Percentiles rank a stretch among this genome's conserved stretches.
These are phyloP conservation scores for Atta cephalotes DNA, from an alignment of 1,140 invertebrate genomes.

Conservation along the genomic window DNA sequence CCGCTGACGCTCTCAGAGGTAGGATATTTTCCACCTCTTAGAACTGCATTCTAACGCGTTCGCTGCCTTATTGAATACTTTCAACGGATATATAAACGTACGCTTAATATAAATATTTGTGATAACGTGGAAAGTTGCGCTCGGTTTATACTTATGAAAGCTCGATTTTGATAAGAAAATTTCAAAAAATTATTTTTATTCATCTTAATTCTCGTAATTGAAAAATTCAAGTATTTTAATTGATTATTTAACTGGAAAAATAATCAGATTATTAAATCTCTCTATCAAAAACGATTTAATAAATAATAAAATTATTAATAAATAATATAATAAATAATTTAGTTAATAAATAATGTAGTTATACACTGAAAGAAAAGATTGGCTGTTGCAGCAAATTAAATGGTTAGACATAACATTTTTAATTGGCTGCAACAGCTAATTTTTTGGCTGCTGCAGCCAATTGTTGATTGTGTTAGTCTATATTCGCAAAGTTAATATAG, in stretches of 20 bases:
- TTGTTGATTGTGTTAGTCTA: too few species aligned
- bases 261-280: not conserved
- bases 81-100: not conserved
- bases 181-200: too few species aligned
- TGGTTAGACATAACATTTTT: too few species aligned
- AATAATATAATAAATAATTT: not conserved
- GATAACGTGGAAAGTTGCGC: not conserved
- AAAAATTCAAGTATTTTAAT: not conserved
- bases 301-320: not conserved
- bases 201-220: too few species aligned
- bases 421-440: too few species aligned
- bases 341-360: too few species aligned
- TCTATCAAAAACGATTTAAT: not conserved
- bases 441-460: too few species aligned
- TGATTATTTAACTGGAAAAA: not conserved
- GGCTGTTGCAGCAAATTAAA: too few species aligned
- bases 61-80: not conserved
- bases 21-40: conserved; percentile 71
- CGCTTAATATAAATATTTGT: not conserved
- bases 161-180: not conserved
- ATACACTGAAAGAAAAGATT: too few species aligned
- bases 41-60: conserved; percentile 24
- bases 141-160: not conserved
- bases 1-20: conserved; percentile 89
- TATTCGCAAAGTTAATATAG: too few species aligned